Evolutionary conservation across 2,888 invertebrate species (phyloP), one percentile per base, ranked within the genome.

Genomic region (Neocrepidodera transversa): DNA sequence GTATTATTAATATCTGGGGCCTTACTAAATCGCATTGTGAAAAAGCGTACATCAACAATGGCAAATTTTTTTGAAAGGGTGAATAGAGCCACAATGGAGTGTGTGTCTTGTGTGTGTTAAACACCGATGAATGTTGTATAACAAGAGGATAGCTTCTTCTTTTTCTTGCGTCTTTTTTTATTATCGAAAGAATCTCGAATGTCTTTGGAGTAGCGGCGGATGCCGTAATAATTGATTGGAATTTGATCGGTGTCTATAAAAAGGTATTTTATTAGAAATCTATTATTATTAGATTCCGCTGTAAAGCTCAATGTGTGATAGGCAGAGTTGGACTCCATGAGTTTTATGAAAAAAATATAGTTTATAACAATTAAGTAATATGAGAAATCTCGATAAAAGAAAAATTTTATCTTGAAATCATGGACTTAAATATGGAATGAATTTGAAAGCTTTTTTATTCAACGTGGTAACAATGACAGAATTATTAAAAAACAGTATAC

Each of bases 111-210:
- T 70, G 68, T 70, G 70, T 67, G 65, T 63, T 68, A 70, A 68
- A 68, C 65, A 67, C 68, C 70, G 68, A 62, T 59, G 53, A 62
- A 65, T 68, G 68, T 70, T 70, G 64, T 64, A 63, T 64, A 66
- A 70, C 70, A 70, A 63, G 60, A 62, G 38, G 58, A 61, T 56
- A 64, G 49, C 32, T 53, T 55, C 14, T 38, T 38, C 38, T 38
- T 35, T 13, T 35, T 30, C 10, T 30, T 30, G n/a, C n/a, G n/a
- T n/a, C n/a, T 30, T 35, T 17, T 38, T 38, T 28, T 16, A 13
- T 38, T 18, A 36, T 53, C 11, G 13, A 32, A 54, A 47, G 52
- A 57, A 58, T 55, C 53, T 64, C 63, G 42, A 32, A 49, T 64
- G 61, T 60, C 63, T 57, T 32, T 32, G 51, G 35, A 32, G 17